Evolutionary conservation across 2,888 invertebrate genomes (phyloP).

Genomic region (Petrolisthes cinctipes): DNA sequence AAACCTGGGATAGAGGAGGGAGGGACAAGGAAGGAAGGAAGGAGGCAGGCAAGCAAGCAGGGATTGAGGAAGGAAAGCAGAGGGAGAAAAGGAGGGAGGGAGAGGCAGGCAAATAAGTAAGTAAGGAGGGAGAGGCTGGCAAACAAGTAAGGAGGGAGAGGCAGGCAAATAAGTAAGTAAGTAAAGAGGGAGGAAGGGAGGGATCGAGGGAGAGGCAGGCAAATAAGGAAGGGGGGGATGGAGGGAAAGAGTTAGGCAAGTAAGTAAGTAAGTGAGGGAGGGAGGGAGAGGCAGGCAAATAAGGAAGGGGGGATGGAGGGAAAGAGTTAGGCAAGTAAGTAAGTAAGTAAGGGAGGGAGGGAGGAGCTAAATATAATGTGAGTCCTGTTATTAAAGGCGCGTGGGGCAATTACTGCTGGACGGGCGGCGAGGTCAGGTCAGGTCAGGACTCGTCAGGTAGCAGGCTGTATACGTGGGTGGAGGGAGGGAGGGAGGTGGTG

Average conservation of each 20-base stretch:
- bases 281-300: not conserved
- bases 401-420: not conserved
- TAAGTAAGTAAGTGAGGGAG: constrained; percentile 28
- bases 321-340: not conserved
- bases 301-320: not conserved
- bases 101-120: not conserved
- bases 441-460: not conserved
- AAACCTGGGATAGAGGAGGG: not conserved
- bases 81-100: constrained; percentile 40
- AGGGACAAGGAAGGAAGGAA: not conserved
- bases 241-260: constrained; percentile 61
- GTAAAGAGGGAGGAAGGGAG: not conserved
- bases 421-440: not conserved
- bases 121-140: not conserved
- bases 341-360: not conserved
- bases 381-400: not conserved
- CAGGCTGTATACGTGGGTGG: not conserved
- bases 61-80: not conserved
- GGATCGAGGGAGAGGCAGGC: constrained; percentile 59
- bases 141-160: not conserved
- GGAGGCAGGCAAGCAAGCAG: no score
- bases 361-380: not conserved
- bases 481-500: not conserved
- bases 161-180: not conserved
- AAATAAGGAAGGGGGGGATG: constrained; percentile 51